A percentile compares a stretch with the other conserved stretches of the same genome.
These are phyloP conservation scores for Chaetura pelagica DNA, from an alignment of 2,113 vertebrate genomes.

Conservation along the genomic window DNA sequence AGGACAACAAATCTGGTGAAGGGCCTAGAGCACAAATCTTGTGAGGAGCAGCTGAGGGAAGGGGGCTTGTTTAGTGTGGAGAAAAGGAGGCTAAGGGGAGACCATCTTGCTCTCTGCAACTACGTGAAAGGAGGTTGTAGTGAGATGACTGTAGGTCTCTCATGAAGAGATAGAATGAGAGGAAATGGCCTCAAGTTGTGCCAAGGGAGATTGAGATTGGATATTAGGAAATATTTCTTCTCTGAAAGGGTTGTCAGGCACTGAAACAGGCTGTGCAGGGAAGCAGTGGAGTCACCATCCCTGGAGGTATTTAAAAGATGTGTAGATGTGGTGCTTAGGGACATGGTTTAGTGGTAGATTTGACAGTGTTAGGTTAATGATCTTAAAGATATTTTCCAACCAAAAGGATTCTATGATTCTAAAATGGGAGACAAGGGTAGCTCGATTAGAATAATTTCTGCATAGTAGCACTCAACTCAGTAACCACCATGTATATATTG, in stretches of 20 bases:
- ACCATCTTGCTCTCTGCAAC: too few relatives aligned
- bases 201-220: background rate
- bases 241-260: background rate
- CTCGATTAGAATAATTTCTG: background rate
- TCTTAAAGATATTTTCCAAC: background rate
- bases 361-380: background rate
- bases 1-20: too few relatives aligned
- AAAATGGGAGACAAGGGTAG: background rate
- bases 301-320: background rate
- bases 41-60: too few relatives aligned
- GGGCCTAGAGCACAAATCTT: too few relatives aligned
- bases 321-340: background rate
- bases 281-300: background rate
- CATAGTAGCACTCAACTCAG: background rate
- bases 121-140: background rate
- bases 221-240: background rate
- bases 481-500: background rate
- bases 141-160: accelerated
- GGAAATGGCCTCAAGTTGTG: background rate
- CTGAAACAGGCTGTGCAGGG: background rate
- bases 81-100: too few relatives aligned
- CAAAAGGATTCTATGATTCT: background rate
- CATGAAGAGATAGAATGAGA: background rate
- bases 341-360: background rate
- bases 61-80: too few relatives aligned